A percentile compares a stretch with the other conserved stretches of the same genome.
These are phyloP conservation scores for Piaya cayana DNA, from an alignment of 2,113 vertebrate genomes.

Conservation along the genomic window DNA sequence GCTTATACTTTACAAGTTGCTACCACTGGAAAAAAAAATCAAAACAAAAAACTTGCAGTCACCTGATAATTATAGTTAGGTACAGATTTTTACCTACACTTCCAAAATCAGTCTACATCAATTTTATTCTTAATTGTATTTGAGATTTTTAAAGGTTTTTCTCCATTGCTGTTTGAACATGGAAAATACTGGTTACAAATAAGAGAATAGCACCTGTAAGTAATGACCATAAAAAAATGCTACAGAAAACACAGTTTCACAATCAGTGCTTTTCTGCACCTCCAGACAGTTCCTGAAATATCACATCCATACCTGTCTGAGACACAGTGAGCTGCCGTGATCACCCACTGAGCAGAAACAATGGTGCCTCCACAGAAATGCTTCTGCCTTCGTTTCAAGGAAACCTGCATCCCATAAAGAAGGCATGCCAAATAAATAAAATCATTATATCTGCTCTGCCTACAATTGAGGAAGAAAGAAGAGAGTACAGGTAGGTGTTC, in stretches of 20 bases:
- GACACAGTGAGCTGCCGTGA: slow-evolving; percentile 88
- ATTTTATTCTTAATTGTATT: background rate
- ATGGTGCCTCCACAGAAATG: slow-evolving; percentile 89
- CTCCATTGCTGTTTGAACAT: background rate
- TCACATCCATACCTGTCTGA: slow-evolving; percentile 62
- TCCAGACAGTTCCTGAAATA: background rate
- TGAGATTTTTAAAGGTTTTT: background rate
- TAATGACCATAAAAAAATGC: background rate
- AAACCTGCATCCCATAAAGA: slow-evolving; percentile 76
- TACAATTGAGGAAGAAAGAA: background rate
- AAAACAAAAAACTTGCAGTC: background rate
- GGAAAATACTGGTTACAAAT: background rate
- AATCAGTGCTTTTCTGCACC: background rate
- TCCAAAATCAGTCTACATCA: background rate
- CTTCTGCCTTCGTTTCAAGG: slow-evolving; percentile 77
- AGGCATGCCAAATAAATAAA: background rate
- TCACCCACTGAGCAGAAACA: slow-evolving; percentile 81
- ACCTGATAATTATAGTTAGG: background rate
- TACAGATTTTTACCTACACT: background rate
- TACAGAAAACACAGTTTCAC: background rate
- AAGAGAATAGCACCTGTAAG: background rate
- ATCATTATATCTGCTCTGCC: background rate
- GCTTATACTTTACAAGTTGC: background rate
- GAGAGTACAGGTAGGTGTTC: background rate
- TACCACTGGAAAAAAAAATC: background rate